phyloP scores from a whole-genome alignment of 2,888 invertebrate genomes.

The Copidosoma aretas region DNA sequence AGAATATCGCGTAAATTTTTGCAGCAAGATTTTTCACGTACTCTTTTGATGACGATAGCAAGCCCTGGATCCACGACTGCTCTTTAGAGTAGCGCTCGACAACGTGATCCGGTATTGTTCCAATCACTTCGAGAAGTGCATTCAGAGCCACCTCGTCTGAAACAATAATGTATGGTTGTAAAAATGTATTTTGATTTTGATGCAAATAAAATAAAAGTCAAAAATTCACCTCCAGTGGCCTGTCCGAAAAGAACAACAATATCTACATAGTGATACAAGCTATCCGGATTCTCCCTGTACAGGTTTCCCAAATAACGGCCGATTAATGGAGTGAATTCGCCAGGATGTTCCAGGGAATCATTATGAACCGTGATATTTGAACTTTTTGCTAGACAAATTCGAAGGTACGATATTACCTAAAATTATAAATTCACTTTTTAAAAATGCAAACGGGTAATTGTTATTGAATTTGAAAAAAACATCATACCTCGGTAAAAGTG shows the following conservation, averaged over 20 bases:
- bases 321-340: conserved; percentile 71
- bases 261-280: conserved; percentile 72
- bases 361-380: conserved; percentile 66
- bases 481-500: conserved; percentile 75
- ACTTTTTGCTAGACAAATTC: conserved; percentile 77
- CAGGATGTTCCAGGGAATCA: conserved; percentile 67
- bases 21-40: conserved; percentile 78
- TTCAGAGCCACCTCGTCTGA: conserved; percentile 72
- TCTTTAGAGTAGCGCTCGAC: conserved; percentile 71
- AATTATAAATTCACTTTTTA: conserved; percentile 38
- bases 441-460: background rate
- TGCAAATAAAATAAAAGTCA: background rate
- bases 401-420: conserved; percentile 80
- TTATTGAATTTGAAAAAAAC: conserved; percentile 14
- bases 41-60: conserved; percentile 76
- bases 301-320: conserved; percentile 70
- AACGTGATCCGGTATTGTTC: conserved; percentile 77
- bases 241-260: conserved; percentile 72
- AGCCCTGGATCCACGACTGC: conserved; percentile 70
- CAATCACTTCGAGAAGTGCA: conserved; percentile 84
- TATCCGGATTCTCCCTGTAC: conserved; percentile 66
- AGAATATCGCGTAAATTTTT: conserved; percentile 77
- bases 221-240: conserved; percentile 70
- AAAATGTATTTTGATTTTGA: background rate
- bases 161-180: conserved; percentile 10